Evolutionary conservation across 2,888 invertebrate species (phyloP).

Genomic region (Xestia ashworthii): DNA sequence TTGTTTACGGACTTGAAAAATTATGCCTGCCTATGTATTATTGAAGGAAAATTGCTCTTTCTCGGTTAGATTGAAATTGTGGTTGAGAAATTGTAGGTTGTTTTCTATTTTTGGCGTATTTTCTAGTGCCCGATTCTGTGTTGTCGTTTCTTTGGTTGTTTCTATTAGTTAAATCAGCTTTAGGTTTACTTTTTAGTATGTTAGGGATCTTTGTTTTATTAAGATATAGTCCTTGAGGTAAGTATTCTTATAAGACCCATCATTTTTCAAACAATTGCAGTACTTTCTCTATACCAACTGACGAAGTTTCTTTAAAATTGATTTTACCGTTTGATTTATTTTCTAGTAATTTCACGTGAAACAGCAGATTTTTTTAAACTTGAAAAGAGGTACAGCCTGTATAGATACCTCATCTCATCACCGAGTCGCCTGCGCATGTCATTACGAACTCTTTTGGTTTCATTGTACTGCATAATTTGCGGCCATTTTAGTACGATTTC

Average conservation of each 20-base stretch:
- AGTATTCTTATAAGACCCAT: conserved; percentile 5
- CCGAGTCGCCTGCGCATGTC: conserved; percentile 58
- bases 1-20: conserved; percentile 38
- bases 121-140: background rate
- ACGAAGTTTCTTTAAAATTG: background rate
- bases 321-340: background rate
- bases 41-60: background rate
- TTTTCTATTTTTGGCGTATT: background rate
- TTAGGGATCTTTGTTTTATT: no score
- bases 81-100: background rate
- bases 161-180: background rate
- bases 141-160: no score
- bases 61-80: background rate
- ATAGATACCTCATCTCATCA: conserved; percentile 52
- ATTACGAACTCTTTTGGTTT: conserved; percentile 68
- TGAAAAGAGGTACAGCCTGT: conserved; percentile 27
- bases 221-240: background rate
- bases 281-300: background rate
- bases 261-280: background rate
- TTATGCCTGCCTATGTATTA: conserved; percentile 1
- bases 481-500: conserved; percentile 75
- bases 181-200: background rate
- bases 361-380: conserved; percentile 10
- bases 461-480: conserved; percentile 74
- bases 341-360: background rate